These are phyloP conservation scores for Aphelenchoides avenae DNA, from an alignment of 1,140 invertebrate species.

Conservation along the genomic window DNA sequence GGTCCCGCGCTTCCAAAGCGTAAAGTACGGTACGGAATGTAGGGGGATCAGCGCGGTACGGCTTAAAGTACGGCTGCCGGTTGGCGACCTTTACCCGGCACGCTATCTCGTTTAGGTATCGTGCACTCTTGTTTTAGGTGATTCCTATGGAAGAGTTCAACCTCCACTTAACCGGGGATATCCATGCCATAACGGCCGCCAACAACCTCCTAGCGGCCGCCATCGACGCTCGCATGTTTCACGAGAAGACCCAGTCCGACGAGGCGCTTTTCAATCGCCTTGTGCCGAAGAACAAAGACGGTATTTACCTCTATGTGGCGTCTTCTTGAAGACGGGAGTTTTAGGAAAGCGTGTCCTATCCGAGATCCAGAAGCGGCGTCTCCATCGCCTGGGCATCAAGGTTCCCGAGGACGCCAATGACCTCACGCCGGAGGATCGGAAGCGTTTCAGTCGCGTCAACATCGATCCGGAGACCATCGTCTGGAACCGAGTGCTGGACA, in stretches of 20 bases:
- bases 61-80: too few relatives aligned
- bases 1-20: too few relatives aligned
- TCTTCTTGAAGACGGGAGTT: too few relatives aligned
- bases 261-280: constrained; percentile 78
- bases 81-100: too few relatives aligned
- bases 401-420: constrained; percentile 85
- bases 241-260: constrained; percentile 83
- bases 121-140: too few relatives aligned
- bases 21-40: too few relatives aligned
- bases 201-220: constrained; percentile 89
- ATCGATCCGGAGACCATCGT: constrained; percentile 79
- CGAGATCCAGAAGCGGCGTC: constrained; percentile 49
- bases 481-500: constrained; percentile 91
- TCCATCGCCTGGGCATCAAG: constrained; percentile 66
- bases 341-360: constrained; percentile 44
- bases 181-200: constrained; percentile 92
- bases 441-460: constrained; percentile 77
- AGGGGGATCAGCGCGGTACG: too few relatives aligned
- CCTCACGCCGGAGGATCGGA: constrained; percentile 75
- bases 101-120: too few relatives aligned
- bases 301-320: too few relatives aligned
- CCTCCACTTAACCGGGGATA: constrained; percentile 94
- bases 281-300: constrained; percentile 72
- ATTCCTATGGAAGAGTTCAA: constrained; percentile 99
- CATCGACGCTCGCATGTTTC: constrained; percentile 86